Evolutionary conservation across 2,113 vertebrate genomes (phyloP).

Genomic region (Malurus elegans): DNA sequence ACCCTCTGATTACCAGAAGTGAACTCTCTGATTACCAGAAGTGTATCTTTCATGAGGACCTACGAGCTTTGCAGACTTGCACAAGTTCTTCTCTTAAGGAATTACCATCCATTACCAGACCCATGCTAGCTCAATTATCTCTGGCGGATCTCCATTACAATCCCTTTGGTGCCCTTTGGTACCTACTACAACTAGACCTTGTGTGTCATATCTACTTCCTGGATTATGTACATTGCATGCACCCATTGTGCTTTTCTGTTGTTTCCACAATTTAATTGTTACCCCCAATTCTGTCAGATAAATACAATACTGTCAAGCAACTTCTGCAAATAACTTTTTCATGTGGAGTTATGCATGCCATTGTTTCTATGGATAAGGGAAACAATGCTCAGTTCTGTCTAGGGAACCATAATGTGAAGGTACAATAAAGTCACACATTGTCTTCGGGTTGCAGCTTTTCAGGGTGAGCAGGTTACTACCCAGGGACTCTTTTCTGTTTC

Average conservation of each 20-base stretch:
- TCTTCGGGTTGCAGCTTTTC: constrained; percentile 21
- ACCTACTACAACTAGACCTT: not conserved
- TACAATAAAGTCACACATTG: constrained; percentile 6
- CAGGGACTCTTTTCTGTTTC: not conserved
- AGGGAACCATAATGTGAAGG: constrained; percentile 19
- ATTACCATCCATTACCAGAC: not conserved
- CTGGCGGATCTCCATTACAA: not conserved
- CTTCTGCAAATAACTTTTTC: constrained; percentile 24
- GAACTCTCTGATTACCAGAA: not conserved
- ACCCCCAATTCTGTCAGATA: not conserved
- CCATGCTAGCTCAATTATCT: not conserved
- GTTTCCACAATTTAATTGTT: not conserved
- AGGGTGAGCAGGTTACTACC: constrained; percentile 30
- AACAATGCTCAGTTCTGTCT: not conserved
- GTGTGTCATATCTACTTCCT: not conserved
- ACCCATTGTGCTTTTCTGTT: not conserved
- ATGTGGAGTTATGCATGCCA: not conserved
- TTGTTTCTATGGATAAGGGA: constrained; percentile 21
- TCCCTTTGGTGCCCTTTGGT: not conserved
- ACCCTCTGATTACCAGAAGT: not conserved
- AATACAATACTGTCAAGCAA: not conserved
- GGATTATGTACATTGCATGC: not conserved
- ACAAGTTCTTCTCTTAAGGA: not conserved
- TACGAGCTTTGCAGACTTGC: not conserved
- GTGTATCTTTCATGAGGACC: not conserved